Evolutionary conservation across 2,797 vertebrate species (phyloP).

Genomic region (Neosilurus hyrtlii): DNA sequence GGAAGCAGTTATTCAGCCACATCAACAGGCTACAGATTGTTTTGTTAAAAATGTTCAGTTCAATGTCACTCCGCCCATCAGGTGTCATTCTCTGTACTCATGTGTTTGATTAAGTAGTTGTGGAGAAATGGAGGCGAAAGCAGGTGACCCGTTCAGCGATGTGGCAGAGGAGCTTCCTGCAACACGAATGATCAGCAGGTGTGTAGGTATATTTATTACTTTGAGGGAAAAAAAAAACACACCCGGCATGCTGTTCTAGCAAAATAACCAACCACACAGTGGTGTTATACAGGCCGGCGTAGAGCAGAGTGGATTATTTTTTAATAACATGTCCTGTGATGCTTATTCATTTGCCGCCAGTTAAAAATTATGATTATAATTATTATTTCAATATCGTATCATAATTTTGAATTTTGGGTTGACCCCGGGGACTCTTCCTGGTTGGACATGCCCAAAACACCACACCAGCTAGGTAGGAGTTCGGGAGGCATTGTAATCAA

Average conservation of each 20-base stretch:
- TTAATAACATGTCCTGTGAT: background rate
- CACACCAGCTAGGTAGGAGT: too few relatives aligned
- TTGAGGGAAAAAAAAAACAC: background rate
- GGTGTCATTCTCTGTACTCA: background rate
- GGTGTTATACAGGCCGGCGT: too few relatives aligned
- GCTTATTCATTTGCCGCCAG: background rate
- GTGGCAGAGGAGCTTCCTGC: conserved; percentile 71
- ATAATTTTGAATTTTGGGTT: background rate
- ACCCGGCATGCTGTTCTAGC: background rate
- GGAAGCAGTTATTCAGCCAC: background rate
- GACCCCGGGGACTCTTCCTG: too few relatives aligned
- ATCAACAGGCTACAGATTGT: background rate
- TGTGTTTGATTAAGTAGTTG: conserved; percentile 5
- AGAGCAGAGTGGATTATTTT: background rate
- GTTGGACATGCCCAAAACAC: too few relatives aligned
- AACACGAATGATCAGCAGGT: conserved; percentile 70
- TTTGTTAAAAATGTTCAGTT: background rate
- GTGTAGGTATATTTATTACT: background rate
- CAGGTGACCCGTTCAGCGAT: conserved; percentile 70
- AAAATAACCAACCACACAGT: too few relatives aligned
- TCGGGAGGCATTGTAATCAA: too few relatives aligned
- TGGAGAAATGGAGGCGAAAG: conserved; percentile 76
- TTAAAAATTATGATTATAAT: background rate
- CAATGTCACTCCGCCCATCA: background rate
- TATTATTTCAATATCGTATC: background rate